Percentiles rank a stretch among this genome's conserved stretches.
These are phyloP conservation scores for Phyllostomus hastatus DNA, from an alignment of 2,113 vertebrate species.

Conservation along the genomic window DNA sequence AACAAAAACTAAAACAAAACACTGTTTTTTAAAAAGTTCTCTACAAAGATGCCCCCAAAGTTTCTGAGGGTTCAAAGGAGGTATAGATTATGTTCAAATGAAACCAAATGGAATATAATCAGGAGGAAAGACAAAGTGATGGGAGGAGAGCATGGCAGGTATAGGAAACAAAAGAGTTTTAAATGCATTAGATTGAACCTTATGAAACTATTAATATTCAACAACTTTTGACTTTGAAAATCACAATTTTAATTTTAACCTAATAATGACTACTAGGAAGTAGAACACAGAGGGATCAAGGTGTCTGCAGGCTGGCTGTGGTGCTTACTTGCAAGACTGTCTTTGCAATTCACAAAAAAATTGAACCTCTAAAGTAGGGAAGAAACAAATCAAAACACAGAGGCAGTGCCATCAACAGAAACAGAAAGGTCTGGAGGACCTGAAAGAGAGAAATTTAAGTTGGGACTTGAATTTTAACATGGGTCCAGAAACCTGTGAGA, in stretches of 20 bases:
- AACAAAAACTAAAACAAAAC: conserved; percentile 22
- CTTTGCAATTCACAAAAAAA: neutral
- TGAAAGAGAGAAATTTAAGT: neutral
- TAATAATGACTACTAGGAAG: neutral
- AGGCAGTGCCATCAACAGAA: neutral
- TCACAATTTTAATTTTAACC: neutral
- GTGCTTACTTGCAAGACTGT: neutral
- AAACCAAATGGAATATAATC: neutral
- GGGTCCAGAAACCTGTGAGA: neutral
- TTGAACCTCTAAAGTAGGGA: neutral
- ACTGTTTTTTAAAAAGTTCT: neutral
- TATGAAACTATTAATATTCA: neutral
- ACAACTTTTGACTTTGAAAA: neutral
- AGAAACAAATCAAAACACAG: neutral
- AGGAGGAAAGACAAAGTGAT: neutral
- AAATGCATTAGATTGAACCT: neutral
- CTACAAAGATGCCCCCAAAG: neutral
- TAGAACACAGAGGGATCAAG: neutral
- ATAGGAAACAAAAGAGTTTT: neutral
- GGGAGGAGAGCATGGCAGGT: neutral
- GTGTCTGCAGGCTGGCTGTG: neutral
- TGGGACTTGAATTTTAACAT: neutral
- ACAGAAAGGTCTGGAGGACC: neutral
- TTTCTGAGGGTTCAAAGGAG: neutral
- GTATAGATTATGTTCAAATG: neutral